Conservation (phyloP, 2,797 vertebrate genomes). For the Pseudochromis fuscus region DNA sequence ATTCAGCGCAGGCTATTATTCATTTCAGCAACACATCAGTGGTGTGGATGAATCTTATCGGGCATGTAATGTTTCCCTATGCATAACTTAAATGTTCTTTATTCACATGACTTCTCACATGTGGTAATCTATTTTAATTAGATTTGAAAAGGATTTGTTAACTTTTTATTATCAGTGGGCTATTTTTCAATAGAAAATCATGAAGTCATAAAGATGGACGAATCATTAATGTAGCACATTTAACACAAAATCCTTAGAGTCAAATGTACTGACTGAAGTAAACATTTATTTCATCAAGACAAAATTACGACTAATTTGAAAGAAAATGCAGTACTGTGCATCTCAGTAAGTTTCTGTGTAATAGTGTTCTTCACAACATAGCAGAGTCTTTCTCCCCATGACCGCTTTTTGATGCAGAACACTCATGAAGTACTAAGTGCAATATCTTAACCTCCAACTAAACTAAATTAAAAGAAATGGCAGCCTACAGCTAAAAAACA, state of each 20-base stretch:
- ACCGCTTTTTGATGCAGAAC: too few relatives aligned
- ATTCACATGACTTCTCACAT: constrained; percentile 18
- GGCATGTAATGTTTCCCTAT: constrained; percentile 31
- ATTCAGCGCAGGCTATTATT: constrained; percentile 61
- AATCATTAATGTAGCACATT: not conserved
- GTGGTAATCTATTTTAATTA: constrained; percentile 12
- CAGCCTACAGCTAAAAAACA: not conserved
- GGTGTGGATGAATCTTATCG: constrained; percentile 27
- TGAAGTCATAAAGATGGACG: not conserved
- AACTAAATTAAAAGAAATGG: not conserved
- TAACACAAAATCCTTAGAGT: not conserved
- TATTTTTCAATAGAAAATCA: too few relatives aligned
- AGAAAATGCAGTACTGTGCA: not conserved
- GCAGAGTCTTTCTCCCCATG: too few relatives aligned
- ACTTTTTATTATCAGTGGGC: not conserved
- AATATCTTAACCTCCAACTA: not conserved
- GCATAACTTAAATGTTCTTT: constrained; percentile 24
- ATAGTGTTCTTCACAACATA: not conserved
- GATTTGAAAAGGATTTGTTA: not conserved
- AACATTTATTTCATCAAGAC: not conserved
- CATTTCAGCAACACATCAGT: constrained; percentile 64
- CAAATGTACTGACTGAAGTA: not conserved
- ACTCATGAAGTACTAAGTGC: not conserved
- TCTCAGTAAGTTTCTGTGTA: not conserved
- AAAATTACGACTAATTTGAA: not conserved